Evolutionary conservation across 2,113 vertebrate species (phyloP).

Genomic region (Myxocyprinus asiaticus): DNA sequence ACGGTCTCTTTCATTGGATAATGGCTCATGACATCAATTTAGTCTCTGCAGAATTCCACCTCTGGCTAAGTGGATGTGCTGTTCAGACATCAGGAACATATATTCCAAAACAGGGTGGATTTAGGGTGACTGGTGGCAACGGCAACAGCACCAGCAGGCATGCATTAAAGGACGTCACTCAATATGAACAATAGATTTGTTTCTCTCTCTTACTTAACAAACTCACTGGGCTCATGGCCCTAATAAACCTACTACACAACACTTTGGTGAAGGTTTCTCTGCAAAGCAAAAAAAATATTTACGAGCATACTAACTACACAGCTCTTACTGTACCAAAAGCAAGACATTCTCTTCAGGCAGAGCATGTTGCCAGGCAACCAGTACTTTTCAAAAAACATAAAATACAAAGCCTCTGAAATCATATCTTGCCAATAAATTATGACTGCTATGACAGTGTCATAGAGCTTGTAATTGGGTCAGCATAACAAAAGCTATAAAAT

Average conservation of each 20-base stretch:
- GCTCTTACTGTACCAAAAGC: slow-evolving; percentile 11
- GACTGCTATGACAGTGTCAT: background rate
- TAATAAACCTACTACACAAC: background rate
- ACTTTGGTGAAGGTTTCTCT: background rate
- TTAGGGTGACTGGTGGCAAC: slow-evolving; percentile 3
- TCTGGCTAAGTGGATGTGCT: slow-evolving; percentile 7
- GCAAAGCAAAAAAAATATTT: background rate
- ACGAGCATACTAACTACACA: background rate
- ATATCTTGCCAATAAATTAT: slow-evolving; percentile 27
- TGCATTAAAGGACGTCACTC: slow-evolving; percentile 18
- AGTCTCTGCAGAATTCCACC: slow-evolving; percentile 11
- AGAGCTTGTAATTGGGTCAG: background rate
- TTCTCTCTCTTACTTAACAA: background rate
- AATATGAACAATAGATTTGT: slow-evolving; percentile 28
- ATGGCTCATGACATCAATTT: background rate
- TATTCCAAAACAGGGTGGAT: slow-evolving; percentile 21
- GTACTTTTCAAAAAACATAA: slow-evolving; percentile 12
- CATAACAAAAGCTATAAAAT: too few species aligned
- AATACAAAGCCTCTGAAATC: background rate
- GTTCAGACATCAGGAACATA: slow-evolving; percentile 24
- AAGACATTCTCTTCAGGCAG: background rate
- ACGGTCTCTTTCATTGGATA: slow-evolving; percentile 1
- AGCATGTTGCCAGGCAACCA: slow-evolving; percentile 47
- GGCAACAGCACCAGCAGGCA: slow-evolving; percentile 32
- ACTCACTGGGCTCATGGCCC: background rate